Base-by-base conservation (phyloP, 2,113 vertebrate genomes). In the Marmota monax region DNA sequence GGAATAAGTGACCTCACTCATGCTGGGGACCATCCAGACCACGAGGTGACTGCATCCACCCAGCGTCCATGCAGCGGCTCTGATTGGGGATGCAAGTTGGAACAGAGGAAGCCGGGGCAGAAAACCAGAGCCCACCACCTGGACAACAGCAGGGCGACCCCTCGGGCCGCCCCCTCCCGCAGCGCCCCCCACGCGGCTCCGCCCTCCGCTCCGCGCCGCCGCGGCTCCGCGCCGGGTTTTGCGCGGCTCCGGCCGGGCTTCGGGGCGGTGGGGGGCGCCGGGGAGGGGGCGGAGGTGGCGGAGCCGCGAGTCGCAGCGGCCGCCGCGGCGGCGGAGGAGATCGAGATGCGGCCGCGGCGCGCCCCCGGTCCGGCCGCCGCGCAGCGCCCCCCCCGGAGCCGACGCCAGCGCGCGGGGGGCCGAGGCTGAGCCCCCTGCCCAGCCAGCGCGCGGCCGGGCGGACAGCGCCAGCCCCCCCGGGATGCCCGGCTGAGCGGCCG, bases 221-320 rank as follows among this genome's bases (percentile, higher is more conserved):
- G 29, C 0, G 0, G 37, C n/a, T 97, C 97, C 90, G 84, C 87
- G 94, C 97, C 97, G 88, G 94, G 95, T 98, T 97, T 98, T 97
- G 90, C 72, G 34, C 37, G 53, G 72, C 87, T 94, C 97, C 92
- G 73, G 96, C 90, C 27, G 34, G 27, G 95, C 82, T 56, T 56
- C 17, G 73, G 63, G 65, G 48, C 53, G 53, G 82, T 56, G 77
- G 85, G 39, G 51, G 39, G 13, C 23, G 56, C 5, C 51, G 65
- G 58, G 23, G n/a, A 39, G 94, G 42, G 88, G 73, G 86, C 84
- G 93, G 96, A 95, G 97, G 96, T 95, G 96, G 93, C 91, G 37
- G 96, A 96, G 96, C 88, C 77, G 96, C 93, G 95, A 96, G 97
- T 96, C 88, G 96, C 97, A 92, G 97, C 97, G 90, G 96, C 97